These are phyloP conservation scores for Pluvianellus socialis DNA, from an alignment of 2,113 vertebrate genomes.

Conservation along the genomic window DNA sequence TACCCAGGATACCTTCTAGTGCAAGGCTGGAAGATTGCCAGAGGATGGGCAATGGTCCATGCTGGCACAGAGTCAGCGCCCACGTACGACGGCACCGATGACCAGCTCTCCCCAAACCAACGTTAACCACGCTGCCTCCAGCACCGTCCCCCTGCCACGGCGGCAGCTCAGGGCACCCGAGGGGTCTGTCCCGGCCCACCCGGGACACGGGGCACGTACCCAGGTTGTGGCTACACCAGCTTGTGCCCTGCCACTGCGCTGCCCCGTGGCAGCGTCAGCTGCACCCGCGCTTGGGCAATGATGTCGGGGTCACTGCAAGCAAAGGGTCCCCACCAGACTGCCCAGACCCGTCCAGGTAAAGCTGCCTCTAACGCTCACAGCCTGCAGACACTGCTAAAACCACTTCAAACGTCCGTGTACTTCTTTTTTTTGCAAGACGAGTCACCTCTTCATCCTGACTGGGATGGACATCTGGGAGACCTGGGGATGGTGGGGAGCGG, in stretches of 20 bases:
- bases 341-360: background rate
- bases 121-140: background rate
- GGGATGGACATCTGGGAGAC: background rate
- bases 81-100: no score
- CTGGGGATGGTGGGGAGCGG: background rate
- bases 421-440: background rate
- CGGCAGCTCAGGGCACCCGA: background rate
- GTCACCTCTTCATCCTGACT: background rate
- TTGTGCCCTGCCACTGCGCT: background rate
- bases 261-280: background rate
- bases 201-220: rapidly evolving
- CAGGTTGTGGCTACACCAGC: background rate
- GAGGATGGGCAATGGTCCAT: background rate
- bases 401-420: background rate
- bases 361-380: background rate
- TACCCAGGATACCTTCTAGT: background rate
- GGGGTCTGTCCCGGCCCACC: background rate
- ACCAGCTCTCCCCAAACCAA: background rate
- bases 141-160: background rate
- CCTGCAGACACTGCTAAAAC: background rate
- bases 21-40: background rate
- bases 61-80: background rate
- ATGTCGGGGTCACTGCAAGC: background rate
- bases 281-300: background rate
- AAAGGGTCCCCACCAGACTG: background rate